Conservation (phyloP, 2,888 invertebrate genomes). For the Amphipoea lucens region DNA sequence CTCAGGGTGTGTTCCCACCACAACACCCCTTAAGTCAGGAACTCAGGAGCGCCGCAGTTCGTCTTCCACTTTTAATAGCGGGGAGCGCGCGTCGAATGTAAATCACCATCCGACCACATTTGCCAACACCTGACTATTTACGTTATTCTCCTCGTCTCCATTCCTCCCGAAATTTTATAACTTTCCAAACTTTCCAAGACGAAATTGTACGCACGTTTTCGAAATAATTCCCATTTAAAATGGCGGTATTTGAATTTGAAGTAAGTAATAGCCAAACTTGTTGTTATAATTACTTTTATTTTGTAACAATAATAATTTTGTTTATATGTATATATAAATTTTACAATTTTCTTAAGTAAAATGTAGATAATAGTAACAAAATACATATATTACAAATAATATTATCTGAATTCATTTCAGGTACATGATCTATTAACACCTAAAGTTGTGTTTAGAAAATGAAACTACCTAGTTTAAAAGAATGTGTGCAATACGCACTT, state of each 20-base stretch:
- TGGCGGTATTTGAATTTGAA: constrained; percentile 66
- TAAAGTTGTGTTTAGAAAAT: constrained; percentile 32
- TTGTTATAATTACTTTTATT: constrained; percentile 64
- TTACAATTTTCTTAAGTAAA: constrained; percentile 38
- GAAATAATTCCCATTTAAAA: constrained; percentile 78
- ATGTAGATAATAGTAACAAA: constrained; percentile 48
- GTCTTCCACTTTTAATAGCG: constrained; percentile 82
- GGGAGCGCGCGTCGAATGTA: constrained; percentile 78
- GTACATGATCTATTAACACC: constrained; percentile 54
- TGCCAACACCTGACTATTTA: constrained; percentile 84
- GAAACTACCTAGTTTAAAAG: constrained; percentile 8
- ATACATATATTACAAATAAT: constrained; percentile 43
- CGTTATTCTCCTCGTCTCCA: constrained; percentile 78
- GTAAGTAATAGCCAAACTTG: constrained; percentile 62
- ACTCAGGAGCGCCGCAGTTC: constrained; percentile 5
- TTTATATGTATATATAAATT: constrained; percentile 46
- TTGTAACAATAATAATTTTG: constrained; percentile 54
- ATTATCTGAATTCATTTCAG: constrained; percentile 51
- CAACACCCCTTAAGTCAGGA: constrained; percentile 62
- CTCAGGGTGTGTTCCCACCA: constrained; percentile 31
- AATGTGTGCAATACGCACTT: constrained; percentile 34
- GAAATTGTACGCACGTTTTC: constrained; percentile 79
- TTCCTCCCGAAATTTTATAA: constrained; percentile 80
- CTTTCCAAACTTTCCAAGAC: constrained; percentile 79
- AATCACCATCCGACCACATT: constrained; percentile 76